phyloP scores from a whole-genome alignment of 2,888 invertebrate genomes.

The Boloria selene region DNA sequence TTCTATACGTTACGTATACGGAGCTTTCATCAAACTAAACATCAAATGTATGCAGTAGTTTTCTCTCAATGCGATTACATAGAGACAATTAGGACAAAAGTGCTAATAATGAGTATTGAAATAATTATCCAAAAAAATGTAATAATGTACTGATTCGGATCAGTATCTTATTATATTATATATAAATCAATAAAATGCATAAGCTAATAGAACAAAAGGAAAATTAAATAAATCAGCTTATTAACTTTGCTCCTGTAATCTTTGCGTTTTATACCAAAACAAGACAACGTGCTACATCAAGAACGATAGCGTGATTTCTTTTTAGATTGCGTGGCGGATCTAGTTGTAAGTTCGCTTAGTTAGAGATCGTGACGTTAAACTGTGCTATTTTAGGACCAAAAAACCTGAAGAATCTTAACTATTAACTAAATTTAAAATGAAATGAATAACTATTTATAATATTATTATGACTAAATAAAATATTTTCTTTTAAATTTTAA shows the following conservation, averaged over 20 bases:
- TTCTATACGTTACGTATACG: no score
- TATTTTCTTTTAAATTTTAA: no score
- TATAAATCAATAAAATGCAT: neutral
- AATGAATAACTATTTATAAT: neutral
- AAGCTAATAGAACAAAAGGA: neutral
- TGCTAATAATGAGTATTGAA: no score
- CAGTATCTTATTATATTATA: no score
- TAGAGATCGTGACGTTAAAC: constrained; percentile 8
- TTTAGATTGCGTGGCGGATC: constrained; percentile 15
- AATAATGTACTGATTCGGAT: no score
- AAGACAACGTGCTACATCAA: constrained; percentile 7
- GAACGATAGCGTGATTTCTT: constrained; percentile 16
- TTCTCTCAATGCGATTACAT: no score
- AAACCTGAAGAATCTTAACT: neutral
- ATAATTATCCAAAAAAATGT: no score
- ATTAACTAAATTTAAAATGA: no score
- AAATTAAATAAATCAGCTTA: neutral
- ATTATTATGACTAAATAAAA: neutral
- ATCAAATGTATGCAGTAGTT: no score
- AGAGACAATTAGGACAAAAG: no score
- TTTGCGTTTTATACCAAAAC: constrained; percentile 1
- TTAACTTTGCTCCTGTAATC: neutral
- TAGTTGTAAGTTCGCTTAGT: constrained; percentile 5
- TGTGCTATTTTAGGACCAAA: neutral
- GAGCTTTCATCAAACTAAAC: no score